A percentile compares a stretch with the other conserved stretches of the same genome.
Conservation (phyloP, 2,113 vertebrate species). For the Apaloderma vittatum region DNA sequence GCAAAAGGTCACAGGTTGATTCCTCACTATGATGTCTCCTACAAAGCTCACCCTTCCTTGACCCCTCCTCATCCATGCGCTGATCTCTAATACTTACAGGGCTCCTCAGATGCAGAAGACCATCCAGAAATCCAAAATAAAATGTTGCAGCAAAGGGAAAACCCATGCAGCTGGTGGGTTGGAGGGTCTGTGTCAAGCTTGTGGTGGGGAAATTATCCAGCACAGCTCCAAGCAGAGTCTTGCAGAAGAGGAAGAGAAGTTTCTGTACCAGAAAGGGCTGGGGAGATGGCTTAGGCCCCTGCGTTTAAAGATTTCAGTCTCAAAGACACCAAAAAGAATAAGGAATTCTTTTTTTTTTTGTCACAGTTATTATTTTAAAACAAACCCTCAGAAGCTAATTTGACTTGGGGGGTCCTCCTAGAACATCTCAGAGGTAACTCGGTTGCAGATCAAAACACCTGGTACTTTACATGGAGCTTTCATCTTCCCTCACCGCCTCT, state of each 20-base stretch:
- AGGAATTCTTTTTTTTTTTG: background rate
- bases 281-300: background rate
- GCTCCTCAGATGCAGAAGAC: background rate
- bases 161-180: no score
- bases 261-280: background rate
- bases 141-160: background rate
- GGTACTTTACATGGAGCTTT: background rate
- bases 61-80: fast-evolving
- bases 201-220: background rate
- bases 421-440: background rate
- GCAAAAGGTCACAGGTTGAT: background rate
- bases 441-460: background rate
- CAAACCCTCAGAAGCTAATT: background rate
- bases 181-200: background rate
- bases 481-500: background rate
- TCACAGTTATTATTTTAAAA: background rate
- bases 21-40: background rate
- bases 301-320: background rate
- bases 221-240: background rate
- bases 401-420: background rate
- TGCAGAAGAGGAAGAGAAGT: background rate
- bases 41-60: background rate
- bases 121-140: background rate
- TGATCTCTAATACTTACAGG: background rate
- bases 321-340: background rate